A percentile compares a stretch with the other conserved stretches of the same genome.
phyloP scores from a whole-genome alignment of 2,113 vertebrate species.

The Plecturocebus donacophilus region DNA sequence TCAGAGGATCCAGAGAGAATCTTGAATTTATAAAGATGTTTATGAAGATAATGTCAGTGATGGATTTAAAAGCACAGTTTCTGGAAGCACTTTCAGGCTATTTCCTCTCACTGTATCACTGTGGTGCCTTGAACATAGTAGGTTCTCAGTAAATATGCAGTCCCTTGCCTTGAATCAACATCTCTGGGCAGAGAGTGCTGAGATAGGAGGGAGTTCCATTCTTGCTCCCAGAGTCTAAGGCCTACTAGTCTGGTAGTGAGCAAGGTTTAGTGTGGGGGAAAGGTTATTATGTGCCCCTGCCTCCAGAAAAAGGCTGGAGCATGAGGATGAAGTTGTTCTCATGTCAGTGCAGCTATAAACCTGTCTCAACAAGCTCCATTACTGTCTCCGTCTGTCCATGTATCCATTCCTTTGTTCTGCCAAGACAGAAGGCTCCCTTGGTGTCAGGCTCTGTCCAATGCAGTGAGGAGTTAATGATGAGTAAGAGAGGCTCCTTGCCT shows the following conservation, averaged over 20 bases:
- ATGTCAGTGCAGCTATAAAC: not conserved
- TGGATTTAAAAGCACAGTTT: not conserved
- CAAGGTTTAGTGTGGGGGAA: not conserved
- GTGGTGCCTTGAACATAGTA: not conserved
- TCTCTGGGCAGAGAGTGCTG: not conserved
- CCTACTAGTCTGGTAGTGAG: not conserved
- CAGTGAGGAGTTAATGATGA: not conserved
- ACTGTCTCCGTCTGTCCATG: not conserved
- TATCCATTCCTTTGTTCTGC: not conserved
- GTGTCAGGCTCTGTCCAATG: not conserved
- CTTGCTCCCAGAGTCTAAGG: not conserved
- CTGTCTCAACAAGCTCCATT: not conserved
- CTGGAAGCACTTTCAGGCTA: not conserved
- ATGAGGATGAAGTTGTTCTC: not conserved
- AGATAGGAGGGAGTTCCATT: not conserved
- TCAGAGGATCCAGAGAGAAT: not conserved
- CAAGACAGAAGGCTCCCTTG: not conserved
- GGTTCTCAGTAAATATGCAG: not conserved
- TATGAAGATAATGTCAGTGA: not conserved
- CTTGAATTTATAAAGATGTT: not conserved
- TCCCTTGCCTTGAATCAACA: not conserved
- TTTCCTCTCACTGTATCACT: not conserved
- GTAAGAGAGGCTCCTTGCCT: not conserved
- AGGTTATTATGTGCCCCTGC: not conserved
- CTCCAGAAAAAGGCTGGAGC: not conserved